phyloP scores from a whole-genome alignment of 2,797 vertebrate genomes.

The Leptatherina wallacei region DNA sequence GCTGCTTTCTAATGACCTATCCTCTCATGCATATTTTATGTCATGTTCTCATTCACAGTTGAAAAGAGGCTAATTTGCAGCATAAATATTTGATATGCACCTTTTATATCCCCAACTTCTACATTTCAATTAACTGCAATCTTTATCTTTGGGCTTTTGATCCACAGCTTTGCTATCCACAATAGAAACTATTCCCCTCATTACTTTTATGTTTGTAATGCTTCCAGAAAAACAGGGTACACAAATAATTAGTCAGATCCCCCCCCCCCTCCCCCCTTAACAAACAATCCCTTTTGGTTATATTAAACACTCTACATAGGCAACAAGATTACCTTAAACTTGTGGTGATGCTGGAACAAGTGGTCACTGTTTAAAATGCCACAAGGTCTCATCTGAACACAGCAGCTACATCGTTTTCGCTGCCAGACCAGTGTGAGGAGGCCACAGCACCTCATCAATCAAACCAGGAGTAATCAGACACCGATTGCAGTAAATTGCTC shows the following conservation, averaged over 20 bases:
- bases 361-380: slow-evolving; percentile 6
- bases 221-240: slow-evolving; percentile 41
- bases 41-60: slow-evolving; percentile 72
- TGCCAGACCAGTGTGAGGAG: slow-evolving; percentile 31
- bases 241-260: slow-evolving; percentile 41
- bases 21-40: slow-evolving; percentile 73
- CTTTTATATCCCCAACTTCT: slow-evolving; percentile 66
- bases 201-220: slow-evolving; percentile 48
- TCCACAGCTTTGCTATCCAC: slow-evolving; percentile 26
- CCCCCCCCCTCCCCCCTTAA: slow-evolving; percentile 48
- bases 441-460: slow-evolving; percentile 68
- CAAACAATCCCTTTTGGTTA: slow-evolving; percentile 32
- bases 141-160: slow-evolving; percentile 46
- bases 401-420: slow-evolving; percentile 16
- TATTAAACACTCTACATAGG: slow-evolving; percentile 24
- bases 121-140: slow-evolving; percentile 70
- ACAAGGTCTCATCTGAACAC: slow-evolving; percentile 1
- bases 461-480: slow-evolving; percentile 64
- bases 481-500: slow-evolving; percentile 72
- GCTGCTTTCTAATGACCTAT: slow-evolving; percentile 57
- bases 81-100: slow-evolving; percentile 78
- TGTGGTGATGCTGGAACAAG: slow-evolving; percentile 5
- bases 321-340: background rate
- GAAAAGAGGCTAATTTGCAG: slow-evolving; percentile 73
- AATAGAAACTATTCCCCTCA: slow-evolving; percentile 21